These are phyloP conservation scores for Leptarthrus brevirostris DNA, from an alignment of 2,888 invertebrate species.

Conservation along the genomic window DNA sequence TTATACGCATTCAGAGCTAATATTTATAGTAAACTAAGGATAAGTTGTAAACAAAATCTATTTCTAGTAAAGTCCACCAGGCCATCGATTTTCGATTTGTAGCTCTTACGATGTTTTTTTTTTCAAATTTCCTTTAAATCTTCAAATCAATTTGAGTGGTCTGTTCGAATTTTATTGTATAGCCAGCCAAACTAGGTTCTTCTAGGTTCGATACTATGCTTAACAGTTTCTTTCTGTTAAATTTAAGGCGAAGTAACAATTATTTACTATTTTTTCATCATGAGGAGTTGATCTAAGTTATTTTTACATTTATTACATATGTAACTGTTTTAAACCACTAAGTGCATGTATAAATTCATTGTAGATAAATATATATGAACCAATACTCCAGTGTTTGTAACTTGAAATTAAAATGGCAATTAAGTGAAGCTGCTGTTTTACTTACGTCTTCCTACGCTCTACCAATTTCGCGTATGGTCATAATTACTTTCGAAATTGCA, in stretches of 20 bases:
- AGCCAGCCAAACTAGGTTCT: background rate
- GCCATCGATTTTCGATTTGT: conserved; percentile 26
- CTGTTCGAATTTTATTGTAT: background rate
- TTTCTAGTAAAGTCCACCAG: conserved; percentile 22
- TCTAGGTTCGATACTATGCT: conserved; percentile 1
- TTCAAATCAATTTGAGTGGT: background rate
- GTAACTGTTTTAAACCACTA: conserved; percentile 27
- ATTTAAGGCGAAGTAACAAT: conserved; percentile 10
- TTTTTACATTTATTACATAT: conserved; percentile 25
- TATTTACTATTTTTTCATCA: too few species aligned
- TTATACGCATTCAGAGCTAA: conserved; percentile 46
- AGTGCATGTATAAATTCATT: conserved; percentile 28
- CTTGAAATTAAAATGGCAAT: conserved; percentile 37
- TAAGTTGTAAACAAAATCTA: conserved; percentile 34
- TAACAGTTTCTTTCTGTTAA: conserved; percentile 12
- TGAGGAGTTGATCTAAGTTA: conserved; percentile 16
- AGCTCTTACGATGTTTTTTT: background rate
- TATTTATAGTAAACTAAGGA: conserved; percentile 34
- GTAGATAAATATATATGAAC: conserved; percentile 38
- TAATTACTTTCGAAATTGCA: too few species aligned
- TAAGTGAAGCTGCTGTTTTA: too few species aligned
- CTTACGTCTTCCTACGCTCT: too few species aligned
- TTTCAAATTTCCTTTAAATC: too few species aligned
- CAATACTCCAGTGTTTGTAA: conserved; percentile 45
- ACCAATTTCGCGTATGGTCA: too few species aligned